Conservation (phyloP, 2,888 invertebrate species). For the Drosophila mercatorum region DNA sequence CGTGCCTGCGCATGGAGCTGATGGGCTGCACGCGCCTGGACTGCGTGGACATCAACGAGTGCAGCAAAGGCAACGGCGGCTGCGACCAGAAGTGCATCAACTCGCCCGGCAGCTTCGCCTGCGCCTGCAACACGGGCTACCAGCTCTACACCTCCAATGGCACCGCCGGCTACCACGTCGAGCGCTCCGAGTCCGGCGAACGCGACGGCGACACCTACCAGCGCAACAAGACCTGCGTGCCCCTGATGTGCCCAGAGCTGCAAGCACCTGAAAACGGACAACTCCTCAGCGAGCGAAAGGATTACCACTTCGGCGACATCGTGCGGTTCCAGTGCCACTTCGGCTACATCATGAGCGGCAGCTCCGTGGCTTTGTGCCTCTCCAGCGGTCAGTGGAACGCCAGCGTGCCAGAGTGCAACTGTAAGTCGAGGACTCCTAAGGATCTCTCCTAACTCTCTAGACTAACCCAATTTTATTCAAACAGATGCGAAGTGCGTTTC, state of each 20-base stretch:
- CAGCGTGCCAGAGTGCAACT: constrained; percentile 95
- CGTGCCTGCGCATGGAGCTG: constrained; percentile 94
- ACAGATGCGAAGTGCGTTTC: constrained; percentile 95
- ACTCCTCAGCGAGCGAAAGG: constrained; percentile 91
- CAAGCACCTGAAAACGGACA: constrained; percentile 93
- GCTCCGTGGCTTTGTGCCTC: constrained; percentile 93
- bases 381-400: constrained; percentile 97
- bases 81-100: constrained; percentile 97
- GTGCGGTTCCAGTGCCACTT: constrained; percentile 97
- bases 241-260: constrained; percentile 93
- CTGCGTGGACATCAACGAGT: constrained; percentile 95
- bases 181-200: constrained; percentile 92
- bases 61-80: constrained; percentile 93
- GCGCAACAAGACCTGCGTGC: constrained; percentile 97
- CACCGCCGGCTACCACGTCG: constrained; percentile 94
- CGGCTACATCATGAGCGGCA: constrained; percentile 96
- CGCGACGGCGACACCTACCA: constrained; percentile 95
- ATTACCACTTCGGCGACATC: constrained; percentile 95
- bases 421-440: constrained; percentile 86
- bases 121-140: constrained; percentile 95
- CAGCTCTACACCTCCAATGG: constrained; percentile 95
- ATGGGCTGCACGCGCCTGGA: constrained; percentile 97
- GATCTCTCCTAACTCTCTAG: too few species aligned
- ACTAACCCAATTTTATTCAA: not conserved
- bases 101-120: constrained; percentile 94